Conservation (phyloP, 2,797 vertebrate species). For the Sebastes umbrosus region DNA sequence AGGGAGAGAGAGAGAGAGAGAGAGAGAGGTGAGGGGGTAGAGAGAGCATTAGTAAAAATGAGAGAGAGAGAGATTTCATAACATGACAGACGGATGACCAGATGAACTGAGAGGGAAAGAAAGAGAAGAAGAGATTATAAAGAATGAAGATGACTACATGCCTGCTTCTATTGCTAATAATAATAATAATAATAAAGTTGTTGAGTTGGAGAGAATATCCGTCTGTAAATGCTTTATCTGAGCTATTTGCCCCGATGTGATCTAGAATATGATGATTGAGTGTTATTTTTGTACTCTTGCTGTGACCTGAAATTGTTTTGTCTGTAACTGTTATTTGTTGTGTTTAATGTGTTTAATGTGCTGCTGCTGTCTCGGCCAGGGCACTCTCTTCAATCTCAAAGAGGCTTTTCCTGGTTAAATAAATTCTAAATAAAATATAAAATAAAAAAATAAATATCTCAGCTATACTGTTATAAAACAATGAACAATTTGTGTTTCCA, state of each 20-base stretch:
- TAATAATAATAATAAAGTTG: too few species aligned
- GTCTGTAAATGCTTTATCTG: rapidly evolving
- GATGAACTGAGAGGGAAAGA: conserved; percentile 43
- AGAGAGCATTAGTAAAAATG: conserved; percentile 9
- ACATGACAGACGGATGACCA: conserved; percentile 59
- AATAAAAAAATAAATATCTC: too few species aligned
- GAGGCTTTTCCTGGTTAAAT: neutral
- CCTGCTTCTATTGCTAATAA: neutral
- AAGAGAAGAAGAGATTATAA: neutral
- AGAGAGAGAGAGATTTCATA: conserved; percentile 40
- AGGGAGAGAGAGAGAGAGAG: too few species aligned
- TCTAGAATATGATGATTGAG: too few species aligned
- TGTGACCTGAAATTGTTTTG: too few species aligned
- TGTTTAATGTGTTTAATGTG: neutral
- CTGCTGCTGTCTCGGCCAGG: neutral
- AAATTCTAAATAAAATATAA: too few species aligned
- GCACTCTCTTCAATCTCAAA: neutral
- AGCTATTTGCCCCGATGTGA: too few species aligned
- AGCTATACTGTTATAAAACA: too few species aligned
- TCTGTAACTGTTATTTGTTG: neutral
- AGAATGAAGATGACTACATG: neutral
- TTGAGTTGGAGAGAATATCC: too few species aligned
- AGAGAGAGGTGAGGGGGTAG: conserved; percentile 8
- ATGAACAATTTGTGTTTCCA: too few species aligned
- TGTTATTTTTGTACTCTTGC: too few species aligned